Percentiles rank a stretch among this genome's conserved stretches.
phyloP scores from a whole-genome alignment of 2,113 vertebrate genomes.

The Sylvilagus bachmani region DNA sequence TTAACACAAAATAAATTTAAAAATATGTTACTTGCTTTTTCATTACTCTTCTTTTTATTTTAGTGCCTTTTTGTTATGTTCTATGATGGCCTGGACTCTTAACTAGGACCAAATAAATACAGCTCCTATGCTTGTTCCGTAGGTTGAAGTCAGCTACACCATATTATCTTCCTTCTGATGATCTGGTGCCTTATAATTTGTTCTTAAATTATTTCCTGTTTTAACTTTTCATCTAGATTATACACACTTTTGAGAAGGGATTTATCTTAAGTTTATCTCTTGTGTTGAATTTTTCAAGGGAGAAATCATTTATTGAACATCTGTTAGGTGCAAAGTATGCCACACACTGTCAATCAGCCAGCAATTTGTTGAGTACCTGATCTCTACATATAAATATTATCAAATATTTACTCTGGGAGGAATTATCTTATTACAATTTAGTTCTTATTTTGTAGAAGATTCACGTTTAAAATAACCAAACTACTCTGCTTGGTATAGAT shows the following conservation, averaged over 20 bases:
- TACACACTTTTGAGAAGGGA: slow-evolving; percentile 16
- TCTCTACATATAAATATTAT: slow-evolving; percentile 2
- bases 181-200: neutral
- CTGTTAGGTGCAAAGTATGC: neutral
- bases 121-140: neutral
- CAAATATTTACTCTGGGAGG: neutral
- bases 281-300: neutral
- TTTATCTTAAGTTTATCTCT: slow-evolving; percentile 11
- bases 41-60: slow-evolving; percentile 29
- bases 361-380: neutral
- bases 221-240: slow-evolving; percentile 44
- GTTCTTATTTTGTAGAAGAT: slow-evolving; percentile 37
- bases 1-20: neutral
- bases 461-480: slow-evolving; percentile 58
- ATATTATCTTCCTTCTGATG: slow-evolving; percentile 3
- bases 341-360: neutral
- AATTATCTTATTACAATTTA: slow-evolving; percentile 56
- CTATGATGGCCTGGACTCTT: neutral
- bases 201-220: slow-evolving; percentile 35
- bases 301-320: slow-evolving; percentile 36
- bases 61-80: slow-evolving; percentile 6
- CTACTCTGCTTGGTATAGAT: neutral
- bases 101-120: slow-evolving; percentile 9
- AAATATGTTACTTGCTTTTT: neutral
- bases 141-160: neutral